Base-by-base conservation (phyloP, 2,888 invertebrate species). In the Lagria hirta region DNA sequence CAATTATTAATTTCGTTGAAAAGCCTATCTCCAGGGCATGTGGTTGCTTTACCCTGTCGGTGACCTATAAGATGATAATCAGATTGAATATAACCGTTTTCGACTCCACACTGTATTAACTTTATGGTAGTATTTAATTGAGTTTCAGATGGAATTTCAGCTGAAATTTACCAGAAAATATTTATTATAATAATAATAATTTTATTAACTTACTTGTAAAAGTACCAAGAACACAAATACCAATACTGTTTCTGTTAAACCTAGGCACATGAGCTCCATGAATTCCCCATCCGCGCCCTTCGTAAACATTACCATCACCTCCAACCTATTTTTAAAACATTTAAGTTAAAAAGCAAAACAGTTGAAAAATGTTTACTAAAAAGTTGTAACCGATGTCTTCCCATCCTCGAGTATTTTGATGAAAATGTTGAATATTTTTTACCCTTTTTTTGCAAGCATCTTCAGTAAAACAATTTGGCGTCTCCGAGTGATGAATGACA, bases 221-320 rank as follows among this genome's bases (percentile, higher is more conserved):
- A 67, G 64, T 72, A 59, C 83, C 84, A 38, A 83, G 77, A 45
- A 84, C 78, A 13, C 77, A 75, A 46, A 84, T 78, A 6, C 78
- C 81, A n/a, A 83, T 73, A 12, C 82, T 79, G 54, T 73, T 78
- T 15, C 62, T 68, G 60, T 84, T 83, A 52, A 78, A 83, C 3
- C 74, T 74, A 6, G 69, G 73, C 0, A 79, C 79, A 52, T 83
- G 83, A 0, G 80, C 75, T 0, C 83, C 83, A 5, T 72, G 70
- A 21, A 73, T 72, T 3, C 76, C 71, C 83, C 83, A 84, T 1
- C 83, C 83, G 1, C 74, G 65, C 1, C 83, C 84, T 66, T 83
- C 82, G 54, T 82, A 84, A 5, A 84, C 71, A 17, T 78, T 73
- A 3, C 82, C 83, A 58, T 83, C 82, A 15, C 79, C 78, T 3